phyloP scores from a whole-genome alignment of 2,888 invertebrate genomes.

The Amiota communis region DNA sequence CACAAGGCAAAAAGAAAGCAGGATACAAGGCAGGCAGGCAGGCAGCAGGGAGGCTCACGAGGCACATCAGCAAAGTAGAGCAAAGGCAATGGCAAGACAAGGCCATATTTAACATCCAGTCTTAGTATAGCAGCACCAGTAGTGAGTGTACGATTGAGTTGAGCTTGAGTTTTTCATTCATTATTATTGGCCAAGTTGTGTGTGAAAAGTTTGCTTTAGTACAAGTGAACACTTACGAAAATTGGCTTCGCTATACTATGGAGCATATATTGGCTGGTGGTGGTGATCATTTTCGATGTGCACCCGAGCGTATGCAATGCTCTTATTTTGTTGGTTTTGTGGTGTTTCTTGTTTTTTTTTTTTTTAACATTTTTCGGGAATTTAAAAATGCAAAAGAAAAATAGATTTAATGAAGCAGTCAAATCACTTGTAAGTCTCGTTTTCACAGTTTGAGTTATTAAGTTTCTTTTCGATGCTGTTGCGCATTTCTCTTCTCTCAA shows the following conservation, averaged over 20 bases:
- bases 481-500: slow-evolving; percentile 30
- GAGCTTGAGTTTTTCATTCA: slow-evolving; percentile 1
- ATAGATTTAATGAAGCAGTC: slow-evolving; percentile 51
- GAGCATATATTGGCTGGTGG: too few relatives aligned
- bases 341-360: too few relatives aligned
- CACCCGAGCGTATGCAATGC: slow-evolving; percentile 17
- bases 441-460: slow-evolving; percentile 18
- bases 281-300: not conserved
- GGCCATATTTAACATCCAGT: too few relatives aligned
- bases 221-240: slow-evolving; percentile 18
- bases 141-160: too few relatives aligned
- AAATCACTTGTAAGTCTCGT: slow-evolving; percentile 43
- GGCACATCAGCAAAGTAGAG: slow-evolving; percentile 14
- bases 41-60: slow-evolving; percentile 4
- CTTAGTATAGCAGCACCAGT: too few relatives aligned
- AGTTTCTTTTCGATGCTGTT: slow-evolving; percentile 13
- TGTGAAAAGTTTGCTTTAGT: slow-evolving; percentile 14
- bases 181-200: slow-evolving; percentile 1
- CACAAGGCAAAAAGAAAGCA: not conserved
- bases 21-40: slow-evolving; percentile 5
- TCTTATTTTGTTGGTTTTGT: not conserved
- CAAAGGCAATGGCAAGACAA: not conserved
- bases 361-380: not conserved
- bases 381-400: slow-evolving; percentile 23
- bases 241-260: slow-evolving; percentile 6